Conservation (phyloP, 2,888 invertebrate species). For the Cephus nigrinus region DNA sequence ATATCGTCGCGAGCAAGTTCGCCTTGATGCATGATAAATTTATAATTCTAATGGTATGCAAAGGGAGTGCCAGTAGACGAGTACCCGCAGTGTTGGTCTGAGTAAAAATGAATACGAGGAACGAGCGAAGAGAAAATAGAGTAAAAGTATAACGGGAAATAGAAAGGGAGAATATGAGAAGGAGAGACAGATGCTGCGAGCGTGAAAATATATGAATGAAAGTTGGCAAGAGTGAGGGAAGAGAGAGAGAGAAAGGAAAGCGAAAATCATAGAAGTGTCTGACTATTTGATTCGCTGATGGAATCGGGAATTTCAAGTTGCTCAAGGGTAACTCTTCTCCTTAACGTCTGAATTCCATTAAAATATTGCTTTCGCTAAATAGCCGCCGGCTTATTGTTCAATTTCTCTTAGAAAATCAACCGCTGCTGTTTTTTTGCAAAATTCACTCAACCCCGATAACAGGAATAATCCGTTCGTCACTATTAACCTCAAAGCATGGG, state of each 20-base stretch:
- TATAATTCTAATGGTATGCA: not conserved
- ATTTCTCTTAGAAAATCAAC: not conserved
- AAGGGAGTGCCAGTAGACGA: not conserved
- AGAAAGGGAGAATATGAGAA: slow-evolving; percentile 6
- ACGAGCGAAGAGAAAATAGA: slow-evolving; percentile 1
- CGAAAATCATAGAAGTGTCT: slow-evolving; percentile 22
- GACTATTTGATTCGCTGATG: slow-evolving; percentile 31
- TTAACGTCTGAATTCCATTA: slow-evolving; percentile 14
- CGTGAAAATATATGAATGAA: not conserved
- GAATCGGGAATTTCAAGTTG: slow-evolving; percentile 12
- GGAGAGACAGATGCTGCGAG: slow-evolving; percentile 8
- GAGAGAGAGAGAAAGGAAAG: slow-evolving; percentile 25
- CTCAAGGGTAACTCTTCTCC: not conserved
- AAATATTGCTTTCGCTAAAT: slow-evolving; percentile 19
- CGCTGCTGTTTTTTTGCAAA: not conserved
- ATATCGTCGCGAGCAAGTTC: not conserved
- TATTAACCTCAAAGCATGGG: not conserved
- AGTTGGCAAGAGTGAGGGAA: slow-evolving; percentile 26
- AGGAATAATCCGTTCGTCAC: not conserved
- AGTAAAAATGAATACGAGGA: slow-evolving; percentile 5
- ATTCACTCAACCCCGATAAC: not conserved
- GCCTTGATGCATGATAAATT: not conserved
- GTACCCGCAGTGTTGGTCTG: not conserved
- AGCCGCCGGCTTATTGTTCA: slow-evolving; percentile 4
- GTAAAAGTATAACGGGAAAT: slow-evolving; percentile 3